These are phyloP conservation scores for Antigone vipio DNA, from an alignment of 2,113 vertebrate species.

Conservation along the genomic window DNA sequence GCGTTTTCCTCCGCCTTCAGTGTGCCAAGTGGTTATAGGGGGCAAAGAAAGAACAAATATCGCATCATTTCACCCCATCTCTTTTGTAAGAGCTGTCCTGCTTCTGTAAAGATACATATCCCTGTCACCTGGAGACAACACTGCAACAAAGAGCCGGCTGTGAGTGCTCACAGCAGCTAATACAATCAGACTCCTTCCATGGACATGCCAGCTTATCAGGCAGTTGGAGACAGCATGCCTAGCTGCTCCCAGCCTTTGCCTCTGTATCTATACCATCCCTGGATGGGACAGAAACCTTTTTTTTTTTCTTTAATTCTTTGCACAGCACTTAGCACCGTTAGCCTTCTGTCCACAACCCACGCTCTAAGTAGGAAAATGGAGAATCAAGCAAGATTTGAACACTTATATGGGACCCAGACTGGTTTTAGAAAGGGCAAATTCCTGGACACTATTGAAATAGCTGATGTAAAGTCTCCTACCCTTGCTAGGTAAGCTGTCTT, in stretches of 20 bases:
- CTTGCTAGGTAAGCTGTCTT: not conserved
- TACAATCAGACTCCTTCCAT: not conserved
- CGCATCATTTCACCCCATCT: not conserved
- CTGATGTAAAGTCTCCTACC: not conserved
- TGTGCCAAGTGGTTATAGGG: not conserved
- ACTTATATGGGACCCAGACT: not conserved
- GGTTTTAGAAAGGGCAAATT: not conserved
- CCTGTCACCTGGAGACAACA: not conserved
- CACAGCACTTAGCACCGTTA: not conserved
- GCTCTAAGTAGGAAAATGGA: fast-evolving
- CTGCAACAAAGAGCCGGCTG: not conserved
- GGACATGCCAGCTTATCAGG: not conserved
- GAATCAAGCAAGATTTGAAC: not conserved
- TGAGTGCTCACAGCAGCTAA: not conserved
- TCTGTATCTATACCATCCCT: not conserved
- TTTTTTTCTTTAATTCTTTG: not conserved
- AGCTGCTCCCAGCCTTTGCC: not conserved
- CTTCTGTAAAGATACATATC: not conserved
- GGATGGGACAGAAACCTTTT: not conserved
- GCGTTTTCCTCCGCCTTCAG: not conserved
- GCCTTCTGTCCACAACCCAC: not conserved
- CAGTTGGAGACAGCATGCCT: not conserved
- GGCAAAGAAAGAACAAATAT: not conserved
- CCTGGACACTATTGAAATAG: not conserved
- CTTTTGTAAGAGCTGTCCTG: not conserved